Evolutionary conservation across 2,797 vertebrate species (phyloP), one percentile per base, ranked within the genome.

Genomic region (Platalea minor): DNA sequence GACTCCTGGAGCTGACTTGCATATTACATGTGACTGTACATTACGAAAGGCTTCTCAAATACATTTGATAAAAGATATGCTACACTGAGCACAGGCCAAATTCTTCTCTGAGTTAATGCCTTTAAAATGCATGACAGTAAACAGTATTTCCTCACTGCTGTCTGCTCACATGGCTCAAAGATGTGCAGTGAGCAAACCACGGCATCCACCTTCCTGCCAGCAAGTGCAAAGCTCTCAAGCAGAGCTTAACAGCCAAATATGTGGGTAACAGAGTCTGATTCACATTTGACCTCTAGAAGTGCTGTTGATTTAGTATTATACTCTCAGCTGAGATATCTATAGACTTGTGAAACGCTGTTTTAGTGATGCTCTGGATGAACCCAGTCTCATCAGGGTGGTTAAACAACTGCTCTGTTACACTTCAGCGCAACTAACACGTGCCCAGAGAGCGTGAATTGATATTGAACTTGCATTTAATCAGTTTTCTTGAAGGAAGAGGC

Each of bases 1-100:
- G 75, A 18, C 41, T 90, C 73, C 60, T 28, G n/a, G 65, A 91
- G 59, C 53, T 84, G 65, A 43, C 67, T 70, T 67, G 61, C 24
- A 16, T 37, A 21, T 67, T 70, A 17, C 57, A 28, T 1, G 3
- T 41, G 80, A 50, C 46, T 45, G 24, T n/a, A 51, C 1, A 0
- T 57, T 79, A 75, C 5, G 53, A 75, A 82, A 86, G 59, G 10
- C 65, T 79, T 68, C 72, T 74, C 61, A 53, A 23, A 74, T 41
- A 20, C 57, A 20, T 28, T 41, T 79, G 67, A 63, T 80, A 77
- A 45, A 67, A 77, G 69, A 57, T 60, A n/a, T 0, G 18, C 48
- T 73, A 13, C 1, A 1, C 53, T 37, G 35, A 77, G 65, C 16
- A 4, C 29, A 83, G 59, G 67, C 56, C 16, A 19, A 70, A 53